Evolutionary conservation across 1,140 invertebrate genomes (phyloP), one percentile per base, ranked within the genome.

Genomic region (Augochlora pura): DNA sequence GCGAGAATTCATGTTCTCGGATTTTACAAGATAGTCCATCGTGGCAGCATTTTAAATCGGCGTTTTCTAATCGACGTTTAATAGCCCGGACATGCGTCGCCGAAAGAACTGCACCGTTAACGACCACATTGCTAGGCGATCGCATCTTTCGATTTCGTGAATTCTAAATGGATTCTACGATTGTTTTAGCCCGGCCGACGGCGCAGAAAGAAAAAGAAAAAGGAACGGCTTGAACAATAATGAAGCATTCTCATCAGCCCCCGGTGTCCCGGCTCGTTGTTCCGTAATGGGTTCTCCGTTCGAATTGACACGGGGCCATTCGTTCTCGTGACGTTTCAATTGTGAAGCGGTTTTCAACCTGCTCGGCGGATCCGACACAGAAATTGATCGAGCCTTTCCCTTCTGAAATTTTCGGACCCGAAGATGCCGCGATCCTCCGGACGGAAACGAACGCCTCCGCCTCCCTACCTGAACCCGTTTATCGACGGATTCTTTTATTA

Each of bases 401-500:
- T 74, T n/a, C n/a, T 23, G 62, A 63, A 78, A 86, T 86, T 80
- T 74, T 77, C 57, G 32, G 65, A 38, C 77, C 65, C 60, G 9
- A 38, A 82, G 63, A 57, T 71, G 67, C 59, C 42, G n/a, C 75
- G 68, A 63, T 32, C 6, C 16, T 1, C 9, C 2, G 23, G 23
- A 39, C 14, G 46, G 9, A 66, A 80, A 80, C 67, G 66, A 80
- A 77, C 64, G 65, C 38, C 42, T 38, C 27, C n/a, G n/a, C 46
- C 64, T 4, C 60, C 23, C 80, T 82, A 79, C 75, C 77, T 84
- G 73, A 5, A 71, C 49, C 49, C 42, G 65, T 72, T 59, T 49
- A 70, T 71, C 85, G 82, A 87, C 88, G 88, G 85, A 83, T 90
- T 88, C 83, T 84, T 88, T 91, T 92, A 90, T 91, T 92, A 91